Evolutionary conservation across 2,888 invertebrate genomes (phyloP).

Genomic region (Allolobophora icterica): DNA sequence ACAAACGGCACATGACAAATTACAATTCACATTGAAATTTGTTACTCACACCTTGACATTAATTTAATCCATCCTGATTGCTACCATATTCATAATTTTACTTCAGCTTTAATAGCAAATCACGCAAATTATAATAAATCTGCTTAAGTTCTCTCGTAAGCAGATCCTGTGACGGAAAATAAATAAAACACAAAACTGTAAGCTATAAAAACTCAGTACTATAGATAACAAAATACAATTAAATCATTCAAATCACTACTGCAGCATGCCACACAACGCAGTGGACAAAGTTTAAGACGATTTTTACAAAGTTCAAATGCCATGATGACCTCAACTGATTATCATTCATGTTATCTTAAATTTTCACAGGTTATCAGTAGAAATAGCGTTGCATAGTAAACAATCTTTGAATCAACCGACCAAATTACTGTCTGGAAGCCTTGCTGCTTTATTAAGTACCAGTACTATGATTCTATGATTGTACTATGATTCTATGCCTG

Average conservation of each 20-base stretch:
- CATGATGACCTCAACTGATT: neutral
- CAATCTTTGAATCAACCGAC: slow-evolving; percentile 3
- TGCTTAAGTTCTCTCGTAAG: neutral
- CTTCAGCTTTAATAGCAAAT: neutral
- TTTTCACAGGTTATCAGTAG: neutral
- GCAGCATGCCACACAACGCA: neutral
- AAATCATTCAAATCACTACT: slow-evolving; percentile 2
- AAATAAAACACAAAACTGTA: neutral
- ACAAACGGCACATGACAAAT: neutral
- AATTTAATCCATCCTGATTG: neutral
- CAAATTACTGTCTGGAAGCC: neutral
- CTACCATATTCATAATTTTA: neutral
- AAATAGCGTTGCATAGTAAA: neutral
- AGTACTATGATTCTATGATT: neutral
- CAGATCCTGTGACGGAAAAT: neutral
- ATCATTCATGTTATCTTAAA: neutral
- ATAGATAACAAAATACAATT: neutral
- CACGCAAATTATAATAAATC: neutral
- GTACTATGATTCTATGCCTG: neutral
- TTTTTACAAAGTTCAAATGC: neutral
- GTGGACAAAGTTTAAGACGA: neutral
- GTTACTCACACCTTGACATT: neutral
- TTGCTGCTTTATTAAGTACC: neutral
- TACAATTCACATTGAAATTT: neutral
- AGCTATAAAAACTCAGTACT: neutral